These are phyloP conservation scores for Microplitis mediator DNA, from an alignment of 1,140 invertebrate genomes.

Conservation along the genomic window DNA sequence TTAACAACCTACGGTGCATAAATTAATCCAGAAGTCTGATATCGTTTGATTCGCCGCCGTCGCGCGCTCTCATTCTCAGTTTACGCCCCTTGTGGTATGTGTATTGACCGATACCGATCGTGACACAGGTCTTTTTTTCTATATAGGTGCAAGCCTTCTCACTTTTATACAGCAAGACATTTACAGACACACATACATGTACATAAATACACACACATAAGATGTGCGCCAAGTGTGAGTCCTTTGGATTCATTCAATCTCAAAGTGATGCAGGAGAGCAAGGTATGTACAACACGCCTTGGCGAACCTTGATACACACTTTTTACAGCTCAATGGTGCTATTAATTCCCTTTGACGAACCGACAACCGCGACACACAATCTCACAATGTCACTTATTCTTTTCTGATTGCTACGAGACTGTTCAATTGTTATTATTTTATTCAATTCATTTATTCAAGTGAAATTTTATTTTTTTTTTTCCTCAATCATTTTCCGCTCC, in stretches of 20 bases:
- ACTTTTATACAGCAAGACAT: constrained; percentile 9
- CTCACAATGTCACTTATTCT: constrained; percentile 3
- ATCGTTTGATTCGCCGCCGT: constrained; percentile 61
- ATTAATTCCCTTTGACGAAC: constrained; percentile 53
- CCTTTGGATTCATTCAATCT: constrained; percentile 18
- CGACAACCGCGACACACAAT: constrained; percentile 35
- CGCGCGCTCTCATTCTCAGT: constrained; percentile 31
- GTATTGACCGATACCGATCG: constrained; percentile 8
- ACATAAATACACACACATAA: neutral
- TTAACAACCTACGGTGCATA: constrained; percentile 61
- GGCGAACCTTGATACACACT: constrained; percentile 48
- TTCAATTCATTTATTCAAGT: neutral
- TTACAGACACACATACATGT: constrained; percentile 20
- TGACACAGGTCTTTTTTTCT: constrained; percentile 11
- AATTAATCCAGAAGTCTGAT: constrained; percentile 61
- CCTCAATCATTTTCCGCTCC: too few species aligned
- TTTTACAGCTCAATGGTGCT: constrained; percentile 53
- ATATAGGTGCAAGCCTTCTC: constrained; percentile 11
- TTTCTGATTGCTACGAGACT: neutral
- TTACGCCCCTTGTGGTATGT: constrained; percentile 16
- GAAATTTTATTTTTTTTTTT: too few species aligned
- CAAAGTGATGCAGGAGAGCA: neutral
- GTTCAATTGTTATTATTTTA: constrained; percentile 18
- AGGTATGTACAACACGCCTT: neutral
- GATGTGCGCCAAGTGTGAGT: too few species aligned